Base-by-base conservation (phyloP, 1,140 invertebrate genomes). In the Thalassaphorura encarpata region DNA sequence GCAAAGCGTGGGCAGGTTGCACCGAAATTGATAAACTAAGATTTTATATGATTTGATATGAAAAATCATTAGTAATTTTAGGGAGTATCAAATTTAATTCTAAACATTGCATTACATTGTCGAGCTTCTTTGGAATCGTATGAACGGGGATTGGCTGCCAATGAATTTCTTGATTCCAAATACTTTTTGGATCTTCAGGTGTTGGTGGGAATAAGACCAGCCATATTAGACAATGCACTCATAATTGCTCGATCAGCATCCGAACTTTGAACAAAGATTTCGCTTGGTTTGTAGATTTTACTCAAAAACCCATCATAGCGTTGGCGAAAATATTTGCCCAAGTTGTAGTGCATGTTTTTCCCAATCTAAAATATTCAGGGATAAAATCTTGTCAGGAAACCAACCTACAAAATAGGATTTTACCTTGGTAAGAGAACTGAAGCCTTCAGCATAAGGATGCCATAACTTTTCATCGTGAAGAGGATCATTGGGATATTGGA, bases 191-290 rank as follows among this genome's bases (percentile, higher is more conserved):
- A 52, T 52, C 50, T 4, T 78, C 71, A 4, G 76, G 71, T 21
- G 70, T 69, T 0, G 89, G 88, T 21, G 83, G 84, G 72, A 81
- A 94, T 33, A 95, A 72, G n/a, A 23, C 86, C 88, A 11, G 89
- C 87, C 23, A 93, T 72, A 51, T 92, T 76, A 28, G 80, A 75
- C 66, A 84, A 79, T 0, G 85, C 87, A 69, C 88, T 94, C 83
- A 89, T 90, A 58, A 64, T 72, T 66, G 88, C 89, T 36, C 91
- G 75, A 57, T 90, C 83, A 6, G 78, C 75, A 66, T 85, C 83
- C 65, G 88, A 91, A 67, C 86, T 89, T n/a, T 78, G 69, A 0
- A 89, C 76, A 56, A 73, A 75, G 24, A 89, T 75, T 70, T 85
- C 79, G 48, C 78, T 73, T 16, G 78, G 73, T 39, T 71, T 75